A percentile compares a stretch with the other conserved stretches of the same genome.
Evolutionary conservation across 2,797 vertebrate species (phyloP).

Genomic region (Coluber constrictor): DNA sequence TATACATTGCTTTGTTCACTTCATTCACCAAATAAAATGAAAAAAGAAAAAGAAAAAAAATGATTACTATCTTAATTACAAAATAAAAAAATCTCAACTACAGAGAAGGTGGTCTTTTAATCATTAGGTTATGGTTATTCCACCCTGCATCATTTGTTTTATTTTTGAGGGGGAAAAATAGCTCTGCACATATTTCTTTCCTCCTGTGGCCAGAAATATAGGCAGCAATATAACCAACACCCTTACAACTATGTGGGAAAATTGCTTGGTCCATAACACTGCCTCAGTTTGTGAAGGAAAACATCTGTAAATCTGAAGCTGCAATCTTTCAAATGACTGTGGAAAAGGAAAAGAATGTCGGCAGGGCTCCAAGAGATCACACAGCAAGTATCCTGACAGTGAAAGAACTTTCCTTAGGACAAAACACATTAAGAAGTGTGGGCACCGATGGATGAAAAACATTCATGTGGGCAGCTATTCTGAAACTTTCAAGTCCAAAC

Average conservation of each 20-base stretch:
- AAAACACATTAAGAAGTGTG: neutral
- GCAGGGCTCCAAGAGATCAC: neutral
- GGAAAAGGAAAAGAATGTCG: neutral
- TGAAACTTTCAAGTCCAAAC: neutral
- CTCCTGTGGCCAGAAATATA: neutral
- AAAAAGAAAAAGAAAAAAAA: neutral
- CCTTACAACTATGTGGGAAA: neutral
- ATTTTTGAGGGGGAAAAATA: slow-evolving; percentile 16
- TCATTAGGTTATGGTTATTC: slow-evolving; percentile 3
- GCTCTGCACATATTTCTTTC: neutral
- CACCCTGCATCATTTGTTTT: neutral
- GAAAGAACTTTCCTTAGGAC: neutral
- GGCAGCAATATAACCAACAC: neutral
- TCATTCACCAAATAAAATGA: slow-evolving; percentile 12
- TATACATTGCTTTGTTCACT: slow-evolving; percentile 1
- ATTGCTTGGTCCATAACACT: neutral
- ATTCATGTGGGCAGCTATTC: neutral
- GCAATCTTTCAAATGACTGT: neutral
- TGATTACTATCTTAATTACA: slow-evolving; percentile 18
- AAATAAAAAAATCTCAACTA: neutral
- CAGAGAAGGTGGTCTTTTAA: neutral
- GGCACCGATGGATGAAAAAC: neutral
- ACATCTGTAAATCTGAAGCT: neutral
- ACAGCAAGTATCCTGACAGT: too few species aligned
- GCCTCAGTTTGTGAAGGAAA: neutral